These are phyloP conservation scores for Muscicapa comitata DNA, from an alignment of 2,797 vertebrate genomes.

Conservation along the genomic window DNA sequence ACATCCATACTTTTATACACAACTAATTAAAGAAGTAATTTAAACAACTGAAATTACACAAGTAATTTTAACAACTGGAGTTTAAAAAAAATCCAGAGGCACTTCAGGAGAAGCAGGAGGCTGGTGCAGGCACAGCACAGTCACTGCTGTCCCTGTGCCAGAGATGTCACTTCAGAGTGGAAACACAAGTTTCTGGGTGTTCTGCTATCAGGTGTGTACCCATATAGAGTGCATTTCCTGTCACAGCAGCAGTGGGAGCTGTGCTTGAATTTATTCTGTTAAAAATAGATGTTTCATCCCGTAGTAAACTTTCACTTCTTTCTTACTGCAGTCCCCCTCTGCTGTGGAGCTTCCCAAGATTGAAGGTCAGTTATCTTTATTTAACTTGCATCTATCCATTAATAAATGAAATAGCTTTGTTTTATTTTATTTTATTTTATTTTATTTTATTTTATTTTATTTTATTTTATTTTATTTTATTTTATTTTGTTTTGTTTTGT, in stretches of 20 bases:
- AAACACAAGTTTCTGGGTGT: neutral
- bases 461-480: neutral
- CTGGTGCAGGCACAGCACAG: neutral
- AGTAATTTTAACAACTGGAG: neutral
- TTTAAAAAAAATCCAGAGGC: neutral
- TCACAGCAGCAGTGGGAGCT: neutral
- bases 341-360: slow-evolving; percentile 79
- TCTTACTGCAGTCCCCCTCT: slow-evolving; percentile 77
- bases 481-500: neutral
- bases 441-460: neutral
- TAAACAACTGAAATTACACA: neutral
- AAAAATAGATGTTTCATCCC: neutral
- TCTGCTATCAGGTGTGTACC: rapidly evolving
- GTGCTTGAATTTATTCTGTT: neutral
- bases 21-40: neutral
- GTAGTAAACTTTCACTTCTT: slow-evolving; percentile 6
- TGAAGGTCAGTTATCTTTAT: slow-evolving; percentile 78
- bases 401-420: neutral
- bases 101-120: neutral
- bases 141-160: neutral
- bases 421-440: neutral
- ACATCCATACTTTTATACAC: neutral
- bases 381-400: neutral
- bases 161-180: neutral
- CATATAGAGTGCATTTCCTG: neutral